phyloP scores from a whole-genome alignment of 2,797 vertebrate species.

The Mergus octosetaceus region DNA sequence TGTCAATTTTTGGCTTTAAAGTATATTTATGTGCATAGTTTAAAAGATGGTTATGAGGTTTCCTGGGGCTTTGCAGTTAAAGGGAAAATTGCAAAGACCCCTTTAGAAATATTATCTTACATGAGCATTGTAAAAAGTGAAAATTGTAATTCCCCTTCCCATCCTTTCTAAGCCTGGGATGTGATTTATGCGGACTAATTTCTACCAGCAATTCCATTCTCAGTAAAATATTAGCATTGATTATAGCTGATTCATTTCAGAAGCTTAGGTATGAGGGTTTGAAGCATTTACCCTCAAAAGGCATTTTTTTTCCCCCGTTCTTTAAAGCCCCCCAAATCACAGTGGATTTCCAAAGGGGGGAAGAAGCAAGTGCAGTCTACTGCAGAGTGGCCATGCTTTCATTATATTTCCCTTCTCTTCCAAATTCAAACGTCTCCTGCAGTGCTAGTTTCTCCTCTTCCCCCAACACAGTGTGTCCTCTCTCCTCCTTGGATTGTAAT shows the following conservation, averaged over 20 bases:
- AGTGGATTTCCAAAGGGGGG: not conserved
- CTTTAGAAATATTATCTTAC: not conserved
- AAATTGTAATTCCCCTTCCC: not conserved
- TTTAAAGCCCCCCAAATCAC: not conserved
- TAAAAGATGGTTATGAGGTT: not conserved
- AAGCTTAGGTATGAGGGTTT: not conserved
- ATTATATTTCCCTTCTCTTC: not conserved
- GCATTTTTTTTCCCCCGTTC: not conserved
- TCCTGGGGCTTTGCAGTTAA: not conserved
- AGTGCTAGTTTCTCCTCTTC: not conserved
- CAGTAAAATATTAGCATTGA: slow-evolving; percentile 15
- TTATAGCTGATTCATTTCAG: slow-evolving; percentile 39
- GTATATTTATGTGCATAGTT: not conserved
- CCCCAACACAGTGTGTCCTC: not conserved
- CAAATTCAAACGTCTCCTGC: not conserved
- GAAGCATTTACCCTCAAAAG: slow-evolving; percentile 2
- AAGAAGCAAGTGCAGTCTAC: not conserved
- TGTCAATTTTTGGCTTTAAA: not conserved
- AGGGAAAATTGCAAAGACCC: not conserved
- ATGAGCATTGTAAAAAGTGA: not conserved
- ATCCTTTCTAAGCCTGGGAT: not conserved
- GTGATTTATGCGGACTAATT: not conserved
- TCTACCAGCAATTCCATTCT: not conserved
- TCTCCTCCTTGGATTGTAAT: not conserved
- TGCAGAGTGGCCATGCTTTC: not conserved